Evolutionary conservation across 1,140 invertebrate species (phyloP), one percentile per base, ranked within the genome.

Genomic region (Leptopilina clavipes): DNA sequence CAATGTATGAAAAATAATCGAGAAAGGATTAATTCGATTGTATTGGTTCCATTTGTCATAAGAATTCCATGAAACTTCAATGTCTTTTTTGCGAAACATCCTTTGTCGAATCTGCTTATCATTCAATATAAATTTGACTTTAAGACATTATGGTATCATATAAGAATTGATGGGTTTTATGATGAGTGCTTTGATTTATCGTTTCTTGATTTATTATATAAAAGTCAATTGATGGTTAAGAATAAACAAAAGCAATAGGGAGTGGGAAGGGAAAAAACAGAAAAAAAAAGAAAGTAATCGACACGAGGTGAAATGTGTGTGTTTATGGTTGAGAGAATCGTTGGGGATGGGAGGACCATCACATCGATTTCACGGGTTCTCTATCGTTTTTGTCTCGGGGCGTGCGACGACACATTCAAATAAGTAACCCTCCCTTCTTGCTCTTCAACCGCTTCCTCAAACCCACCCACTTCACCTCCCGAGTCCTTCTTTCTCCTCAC

Each of bases 321-420:
- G 70, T 71, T 76, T 75, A 45, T 43, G 44, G 74, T 45, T 44
- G 40, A 74, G 78, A 72, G 78, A 78, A 73, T 72, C 74, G 73
- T 79, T 44, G 72, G 52, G 54, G 65, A 70, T 75, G 70, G 65
- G 76, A 70, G 76, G 81, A 81, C 78, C 78, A 75, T 54, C 81
- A 85, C 85, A 88, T 89, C 85, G 86, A 89, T 89, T 89, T 83
- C 84, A 84, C 75, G 80, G 84, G 86, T 86, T 89, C 82, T 73
- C 75, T 77, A 82, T 83, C 83, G 80, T 87, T 88, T 89, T 89
- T 89, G 86, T 89, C 86, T 88, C 87, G 81, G 74, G 77, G 65
- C 79, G 79, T 81, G 86, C 88, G 83, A 86, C 87, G 87, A 89
- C 88, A 90, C 88, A 90, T 90, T 89, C 89, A 89, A 90, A 90